Conservation (phyloP, 2,797 vertebrate species). For the Streptopelia turtur region DNA sequence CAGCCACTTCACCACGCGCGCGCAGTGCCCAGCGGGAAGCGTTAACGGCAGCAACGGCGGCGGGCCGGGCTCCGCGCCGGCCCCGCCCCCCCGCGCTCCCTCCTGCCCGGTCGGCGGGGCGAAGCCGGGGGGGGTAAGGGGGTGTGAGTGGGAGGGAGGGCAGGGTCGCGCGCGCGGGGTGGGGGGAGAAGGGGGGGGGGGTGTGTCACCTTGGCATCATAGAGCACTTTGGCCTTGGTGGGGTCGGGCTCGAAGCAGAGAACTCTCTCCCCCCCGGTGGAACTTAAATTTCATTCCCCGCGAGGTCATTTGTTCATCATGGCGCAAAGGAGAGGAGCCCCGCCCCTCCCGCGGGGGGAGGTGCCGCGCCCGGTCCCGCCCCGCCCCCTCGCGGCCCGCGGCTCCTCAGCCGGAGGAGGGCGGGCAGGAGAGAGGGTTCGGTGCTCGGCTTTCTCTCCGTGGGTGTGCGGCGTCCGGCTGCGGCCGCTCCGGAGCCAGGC, state of each 20-base stretch:
- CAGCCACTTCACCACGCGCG: neutral
- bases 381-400: neutral
- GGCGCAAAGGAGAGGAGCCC: conserved; percentile 84
- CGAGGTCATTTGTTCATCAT: conserved; percentile 99
- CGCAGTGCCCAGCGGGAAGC: neutral
- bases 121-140: neutral
- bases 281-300: conserved; percentile 97
- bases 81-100: neutral
- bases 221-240: conserved; percentile 95
- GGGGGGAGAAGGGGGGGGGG: too few relatives aligned
- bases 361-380: conserved; percentile 19
- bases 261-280: conserved; percentile 94
- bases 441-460: fast-evolving
- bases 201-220: conserved; percentile 93
- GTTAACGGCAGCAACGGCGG: neutral
- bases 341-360: conserved; percentile 79
- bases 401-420: neutral
- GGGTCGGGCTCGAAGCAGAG: conserved; percentile 98
- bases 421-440: neutral
- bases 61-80: neutral
- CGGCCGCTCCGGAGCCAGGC: too few relatives aligned
- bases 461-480: fast-evolving
- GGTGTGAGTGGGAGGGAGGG: neutral
- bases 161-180: neutral
- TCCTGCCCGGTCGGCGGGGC: neutral